Base-by-base conservation (phyloP, 2,797 vertebrate genomes). In the Margarornis squamiger region DNA sequence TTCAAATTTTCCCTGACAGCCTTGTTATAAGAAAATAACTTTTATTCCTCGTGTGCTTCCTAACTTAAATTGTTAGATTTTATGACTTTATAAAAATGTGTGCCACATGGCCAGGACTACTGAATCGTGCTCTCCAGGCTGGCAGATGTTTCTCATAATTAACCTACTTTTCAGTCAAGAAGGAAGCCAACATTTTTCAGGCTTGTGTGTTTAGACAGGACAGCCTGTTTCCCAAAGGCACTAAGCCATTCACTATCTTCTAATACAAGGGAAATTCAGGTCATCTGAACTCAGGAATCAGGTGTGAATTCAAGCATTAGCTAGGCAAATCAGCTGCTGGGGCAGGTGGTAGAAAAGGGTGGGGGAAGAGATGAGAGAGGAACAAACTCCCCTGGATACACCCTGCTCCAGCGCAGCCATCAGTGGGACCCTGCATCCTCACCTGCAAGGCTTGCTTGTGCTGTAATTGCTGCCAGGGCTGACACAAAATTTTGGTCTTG, bases 141-240 rank as follows among this genome's bases (percentile, higher is more conserved):
- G 86, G 38, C 86, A 95, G 68, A 76, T 66, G 63, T 63, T 88
- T 45, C 55, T 62, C 38, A 6, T 70, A 76, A 93, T 92, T 93
- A 65, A 85, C 55, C 54, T 32, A 86, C 18, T 73, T 92, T 83
- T 70, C 68, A 90, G 79, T 46, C 78, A 82, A 65, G 81, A 54
- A 85, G 29, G 54, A 65, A 86, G 91, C 63, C 86, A 93, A n/a
- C 0, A 2, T 26, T 86, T 76, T 38, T 52, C 59, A 90, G 63
- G 9, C 45, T 63, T 41, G 36, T 45, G 12, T 20, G 5, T 59
- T 72, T 20, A 41, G 58, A 8, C 57, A 71, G 71, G 74, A 29
- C 12, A 32, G 52, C 14, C 46, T 88, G 75, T 26, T 55, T 82
- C 59, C 55, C 9, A 12, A 52, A 91, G 78, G 34, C 54, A 32